These are phyloP conservation scores for Zosterops hypoxanthus DNA, from an alignment of 2,113 vertebrate genomes.

Conservation along the genomic window DNA sequence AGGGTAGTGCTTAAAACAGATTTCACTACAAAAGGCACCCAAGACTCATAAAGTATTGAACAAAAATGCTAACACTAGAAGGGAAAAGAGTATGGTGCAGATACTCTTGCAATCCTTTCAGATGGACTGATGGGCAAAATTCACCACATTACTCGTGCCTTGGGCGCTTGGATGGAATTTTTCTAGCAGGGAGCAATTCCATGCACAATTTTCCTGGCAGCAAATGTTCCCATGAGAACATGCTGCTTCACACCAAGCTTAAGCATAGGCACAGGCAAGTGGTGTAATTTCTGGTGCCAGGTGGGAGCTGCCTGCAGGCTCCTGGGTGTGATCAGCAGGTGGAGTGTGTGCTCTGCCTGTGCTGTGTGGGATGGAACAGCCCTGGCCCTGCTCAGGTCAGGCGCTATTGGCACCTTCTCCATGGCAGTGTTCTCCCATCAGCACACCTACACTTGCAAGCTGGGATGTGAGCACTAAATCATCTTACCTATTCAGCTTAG, in stretches of 20 bases:
- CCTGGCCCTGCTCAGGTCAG: fast-evolving
- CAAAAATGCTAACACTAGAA: not conserved
- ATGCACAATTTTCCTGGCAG: not conserved
- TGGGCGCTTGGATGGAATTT: fast-evolving
- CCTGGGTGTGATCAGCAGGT: not conserved
- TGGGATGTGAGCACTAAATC: not conserved
- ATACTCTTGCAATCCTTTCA: not conserved
- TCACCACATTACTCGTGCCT: not conserved
- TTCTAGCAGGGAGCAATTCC: not conserved
- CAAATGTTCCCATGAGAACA: not conserved
- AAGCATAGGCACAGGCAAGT: not conserved
- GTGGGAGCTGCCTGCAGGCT: not conserved
- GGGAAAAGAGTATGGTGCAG: not conserved
- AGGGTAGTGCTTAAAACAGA: not conserved
- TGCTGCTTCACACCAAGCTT: not conserved
- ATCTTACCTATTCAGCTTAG: not conserved
- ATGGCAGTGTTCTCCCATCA: fast-evolving
- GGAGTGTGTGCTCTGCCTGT: not conserved
- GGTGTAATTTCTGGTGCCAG: not conserved
- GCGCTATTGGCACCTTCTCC: fast-evolving
- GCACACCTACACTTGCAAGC: not conserved
- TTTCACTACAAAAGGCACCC: not conserved
- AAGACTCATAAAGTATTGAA: not conserved
- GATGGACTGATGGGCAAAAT: not conserved
- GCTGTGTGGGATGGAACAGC: fast-evolving